These are phyloP conservation scores for Bos taurus DNA, from an alignment of 2,113 vertebrate genomes.

Conservation along the genomic window ARS-UCD2.0 NC_037342.1:18617001-18617500, in stretches of 20 bases:
- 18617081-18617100: conserved; percentile 29
- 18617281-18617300: background rate
- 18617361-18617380: background rate
- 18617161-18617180: background rate
- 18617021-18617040: conserved; percentile 16
- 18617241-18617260: background rate
- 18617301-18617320: background rate
- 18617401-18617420: background rate
- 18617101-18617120: background rate
- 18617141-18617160: background rate
- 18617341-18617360: background rate
- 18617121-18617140: background rate
- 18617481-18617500: background rate
- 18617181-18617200: background rate
- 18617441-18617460: background rate
- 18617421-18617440: background rate
- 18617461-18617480: background rate
- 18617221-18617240: background rate
- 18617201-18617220: background rate
- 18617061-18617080: background rate
- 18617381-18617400: background rate
- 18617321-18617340: background rate
- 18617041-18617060: background rate
- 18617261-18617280: background rate
- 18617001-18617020: background rate